A percentile compares a stretch with the other conserved stretches of the same genome.
These are phyloP conservation scores for Bryconaethiops microstoma DNA, from an alignment of 2,797 vertebrate species.

Conservation along the genomic window DNA sequence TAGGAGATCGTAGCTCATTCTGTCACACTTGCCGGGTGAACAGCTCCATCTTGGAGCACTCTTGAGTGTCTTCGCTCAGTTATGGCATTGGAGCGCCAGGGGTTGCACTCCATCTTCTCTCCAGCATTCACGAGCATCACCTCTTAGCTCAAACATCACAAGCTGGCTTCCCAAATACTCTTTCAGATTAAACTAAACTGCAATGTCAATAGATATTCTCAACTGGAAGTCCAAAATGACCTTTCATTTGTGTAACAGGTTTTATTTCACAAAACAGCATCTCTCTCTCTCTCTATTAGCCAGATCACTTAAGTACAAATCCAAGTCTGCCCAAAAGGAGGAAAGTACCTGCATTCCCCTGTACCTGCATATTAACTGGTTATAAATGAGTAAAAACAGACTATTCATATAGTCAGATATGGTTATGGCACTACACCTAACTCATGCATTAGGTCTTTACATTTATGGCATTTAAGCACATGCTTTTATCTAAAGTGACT, in stretches of 20 bases:
- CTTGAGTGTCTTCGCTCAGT: conserved; percentile 49
- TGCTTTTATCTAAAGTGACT: too few relatives aligned
- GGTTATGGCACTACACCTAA: too few relatives aligned
- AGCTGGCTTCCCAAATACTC: neutral
- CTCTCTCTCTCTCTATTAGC: neutral
- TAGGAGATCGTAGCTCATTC: conserved; percentile 77
- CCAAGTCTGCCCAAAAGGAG: neutral
- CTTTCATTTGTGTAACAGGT: conserved; percentile 2
- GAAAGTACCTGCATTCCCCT: neutral
- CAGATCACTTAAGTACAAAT: neutral
- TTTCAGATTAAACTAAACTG: conserved; percentile 34
- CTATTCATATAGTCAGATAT: neutral
- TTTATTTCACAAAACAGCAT: neutral
- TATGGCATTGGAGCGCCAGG: conserved; percentile 25
- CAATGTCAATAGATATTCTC: conserved; percentile 7
- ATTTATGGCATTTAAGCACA: too few relatives aligned
- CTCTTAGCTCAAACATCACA: neutral
- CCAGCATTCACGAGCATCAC: conserved; percentile 32
- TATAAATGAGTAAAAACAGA: neutral
- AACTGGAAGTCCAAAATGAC: neutral
- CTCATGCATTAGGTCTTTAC: too few relatives aligned
- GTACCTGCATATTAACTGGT: neutral
- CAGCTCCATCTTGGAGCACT: conserved; percentile 54
- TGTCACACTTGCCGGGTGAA: conserved; percentile 66
- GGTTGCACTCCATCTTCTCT: conserved; percentile 48